Evolutionary conservation across 1,140 invertebrate species (phyloP), one percentile per base, ranked within the genome.

Genomic region (Drosophila prosaltans): DNA sequence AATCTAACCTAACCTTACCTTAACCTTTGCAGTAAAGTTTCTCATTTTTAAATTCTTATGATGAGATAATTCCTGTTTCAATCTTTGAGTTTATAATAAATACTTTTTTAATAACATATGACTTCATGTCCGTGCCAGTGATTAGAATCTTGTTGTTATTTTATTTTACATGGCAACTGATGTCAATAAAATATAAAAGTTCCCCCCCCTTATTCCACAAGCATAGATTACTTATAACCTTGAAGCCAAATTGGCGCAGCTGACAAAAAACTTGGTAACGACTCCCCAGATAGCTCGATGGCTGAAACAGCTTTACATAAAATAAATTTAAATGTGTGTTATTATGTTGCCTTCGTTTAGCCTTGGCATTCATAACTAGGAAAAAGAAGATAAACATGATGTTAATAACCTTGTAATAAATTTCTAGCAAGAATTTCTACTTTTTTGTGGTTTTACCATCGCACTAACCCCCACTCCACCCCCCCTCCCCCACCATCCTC

Each of bases 381-480:
- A 80, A 88, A 88, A 86, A 82, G 79, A 88, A 82, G 75, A 88
- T 73, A 82, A 89, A 86, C 84, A 80, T 80, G 80, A 83, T 80
- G 84, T 82, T 89, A 86, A 86, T 86, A 86, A 83, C 84, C 80
- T 89, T 89, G 78, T 83, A 89, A 80, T 77, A 89, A 86, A 89
- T 86, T 86, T 75, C 80, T 86, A 86, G 73, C 76, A 83, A 80
- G 84, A 88, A 86, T 88, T 86, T 88, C 83, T 83, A 86, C 62
- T 72, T 74, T 51, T 55, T 40, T 26, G 39, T 28, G 41, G 62
- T 21, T 21, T 48, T 48, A 8, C 16, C 16, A 48, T 5, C 32
- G 28, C 28, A 2, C 4, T 3, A 4, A 45, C 6, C 16, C 16
- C 43, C 16, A 16, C 6, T 48, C 43, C 16, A 2, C 16, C 7